Percentiles rank a stretch among this genome's conserved stretches.
phyloP scores from a whole-genome alignment of 1,140 invertebrate genomes.

The Bombus terrestris region DNA sequence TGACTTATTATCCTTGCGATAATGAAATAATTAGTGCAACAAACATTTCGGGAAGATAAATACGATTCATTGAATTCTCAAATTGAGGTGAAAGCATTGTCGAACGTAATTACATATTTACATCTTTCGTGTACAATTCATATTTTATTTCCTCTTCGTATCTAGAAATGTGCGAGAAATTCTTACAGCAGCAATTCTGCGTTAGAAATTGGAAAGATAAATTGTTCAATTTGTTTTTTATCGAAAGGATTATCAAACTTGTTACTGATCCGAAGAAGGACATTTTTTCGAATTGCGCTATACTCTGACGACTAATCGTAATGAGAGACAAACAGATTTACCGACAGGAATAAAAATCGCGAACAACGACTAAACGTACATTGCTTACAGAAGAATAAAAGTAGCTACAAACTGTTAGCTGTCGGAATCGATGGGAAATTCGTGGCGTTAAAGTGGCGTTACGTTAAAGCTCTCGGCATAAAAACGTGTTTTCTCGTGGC shows the following conservation, averaged over 20 bases:
- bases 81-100: no score
- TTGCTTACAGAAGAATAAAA: background rate
- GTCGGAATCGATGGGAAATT: background rate
- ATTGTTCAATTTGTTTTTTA: background rate
- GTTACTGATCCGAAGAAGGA: no score
- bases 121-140: no score
- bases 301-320: background rate
- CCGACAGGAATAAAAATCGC: background rate
- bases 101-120: no score
- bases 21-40: no score
- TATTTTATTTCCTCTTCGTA: no score
- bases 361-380: background rate
- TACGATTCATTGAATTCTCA: no score
- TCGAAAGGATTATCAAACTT: background rate
- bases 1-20: no score
- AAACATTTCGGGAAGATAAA: no score
- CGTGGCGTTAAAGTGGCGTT: background rate
- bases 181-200: no score
- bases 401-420: background rate
- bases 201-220: background rate
- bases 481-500: background rate
- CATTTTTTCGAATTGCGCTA: background rate
- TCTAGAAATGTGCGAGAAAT: no score
- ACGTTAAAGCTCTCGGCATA: background rate
- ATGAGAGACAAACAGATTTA: background rate